Evolutionary conservation across 2,797 vertebrate species (phyloP).

Genomic region (Masticophis lateralis): DNA sequence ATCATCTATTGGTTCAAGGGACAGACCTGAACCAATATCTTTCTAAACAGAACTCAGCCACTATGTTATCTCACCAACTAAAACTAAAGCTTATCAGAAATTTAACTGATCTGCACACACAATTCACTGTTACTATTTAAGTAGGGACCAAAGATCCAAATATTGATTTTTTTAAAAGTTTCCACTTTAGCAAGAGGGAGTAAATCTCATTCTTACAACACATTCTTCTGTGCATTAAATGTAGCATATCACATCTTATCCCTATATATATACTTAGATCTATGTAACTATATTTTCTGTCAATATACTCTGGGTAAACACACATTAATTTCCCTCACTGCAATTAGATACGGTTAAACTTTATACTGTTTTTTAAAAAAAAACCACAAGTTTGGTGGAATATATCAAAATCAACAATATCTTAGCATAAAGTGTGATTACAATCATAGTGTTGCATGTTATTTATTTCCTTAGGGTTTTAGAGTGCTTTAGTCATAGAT

Average conservation of each 20-base stretch:
- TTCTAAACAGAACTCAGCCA: neutral
- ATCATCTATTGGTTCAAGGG: neutral
- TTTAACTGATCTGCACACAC: neutral
- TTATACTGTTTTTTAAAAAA: neutral
- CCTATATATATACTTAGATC: neutral
- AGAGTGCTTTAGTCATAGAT: neutral
- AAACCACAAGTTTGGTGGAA: neutral
- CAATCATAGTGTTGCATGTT: neutral
- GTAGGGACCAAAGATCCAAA: neutral
- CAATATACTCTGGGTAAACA: neutral
- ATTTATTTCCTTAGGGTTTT: neutral
- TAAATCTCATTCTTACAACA: neutral
- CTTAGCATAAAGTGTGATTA: neutral
- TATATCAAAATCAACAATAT: neutral
- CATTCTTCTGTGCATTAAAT: neutral
- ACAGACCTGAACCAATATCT: neutral
- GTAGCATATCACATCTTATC: neutral
- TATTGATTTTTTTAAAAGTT: neutral
- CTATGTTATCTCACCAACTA: neutral
- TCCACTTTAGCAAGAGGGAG: neutral
- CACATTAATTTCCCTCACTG: neutral
- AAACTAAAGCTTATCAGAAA: neutral
- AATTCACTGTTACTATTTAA: neutral
- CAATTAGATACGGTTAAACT: neutral
- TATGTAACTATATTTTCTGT: neutral